A percentile compares a stretch with the other conserved stretches of the same genome.
Conservation (phyloP, 2,888 invertebrate species). For the Labia minor region DNA sequence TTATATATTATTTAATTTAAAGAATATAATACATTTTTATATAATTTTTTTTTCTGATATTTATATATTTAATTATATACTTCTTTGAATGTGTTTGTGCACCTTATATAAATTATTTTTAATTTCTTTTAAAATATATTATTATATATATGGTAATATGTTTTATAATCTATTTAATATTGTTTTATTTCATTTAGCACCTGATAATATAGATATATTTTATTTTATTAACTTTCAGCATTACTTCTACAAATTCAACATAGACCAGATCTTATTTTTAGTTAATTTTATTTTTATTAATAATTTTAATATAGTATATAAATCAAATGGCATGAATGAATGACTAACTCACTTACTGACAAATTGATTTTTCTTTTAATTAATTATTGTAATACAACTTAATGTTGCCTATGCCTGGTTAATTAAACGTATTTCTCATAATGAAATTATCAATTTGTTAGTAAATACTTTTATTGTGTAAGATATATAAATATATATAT, state of each 20-base stretch:
- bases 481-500: background rate
- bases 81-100: background rate
- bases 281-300: background rate
- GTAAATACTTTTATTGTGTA: background rate
- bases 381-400: background rate
- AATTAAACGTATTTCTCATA: background rate
- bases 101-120: background rate
- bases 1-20: too few species aligned
- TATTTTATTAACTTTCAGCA: background rate
- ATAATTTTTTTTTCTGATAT: too few species aligned
- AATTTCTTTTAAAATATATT: background rate
- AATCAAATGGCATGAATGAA: conserved; percentile 3
- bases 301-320: background rate
- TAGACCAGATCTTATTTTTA: background rate
- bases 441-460: conserved; percentile 2
- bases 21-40: too few species aligned
- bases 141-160: background rate
- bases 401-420: background rate
- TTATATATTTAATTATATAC: too few species aligned
- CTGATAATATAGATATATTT: background rate
- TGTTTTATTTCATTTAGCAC: background rate
- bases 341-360: background rate
- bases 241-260: background rate
- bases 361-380: background rate
- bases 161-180: background rate